Conservation (phyloP, 2,888 invertebrate genomes). For the Priocnemis perturbator region DNA sequence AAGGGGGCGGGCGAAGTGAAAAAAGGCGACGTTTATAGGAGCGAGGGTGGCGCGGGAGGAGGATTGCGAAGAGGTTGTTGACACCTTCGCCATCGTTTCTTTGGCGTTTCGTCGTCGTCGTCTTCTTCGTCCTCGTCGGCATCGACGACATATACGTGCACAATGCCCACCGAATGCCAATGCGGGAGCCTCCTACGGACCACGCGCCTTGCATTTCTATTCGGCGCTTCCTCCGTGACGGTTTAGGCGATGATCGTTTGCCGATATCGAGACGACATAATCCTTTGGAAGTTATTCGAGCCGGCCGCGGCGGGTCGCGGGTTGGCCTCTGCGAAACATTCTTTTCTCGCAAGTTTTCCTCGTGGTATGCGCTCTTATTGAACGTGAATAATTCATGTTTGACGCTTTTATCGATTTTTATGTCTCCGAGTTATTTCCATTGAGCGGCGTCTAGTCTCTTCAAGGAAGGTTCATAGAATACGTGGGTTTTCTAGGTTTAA, state of each 20-base stretch:
- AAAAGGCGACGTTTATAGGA: conserved; percentile 13
- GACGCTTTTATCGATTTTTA: too few relatives aligned
- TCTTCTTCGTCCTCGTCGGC: conserved; percentile 29
- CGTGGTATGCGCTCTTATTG: too few relatives aligned
- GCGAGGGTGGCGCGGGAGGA: conserved; percentile 35
- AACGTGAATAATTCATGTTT: too few relatives aligned
- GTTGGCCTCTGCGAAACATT: too few relatives aligned
- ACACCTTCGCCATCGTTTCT: conserved; percentile 49
- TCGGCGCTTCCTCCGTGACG: conserved; percentile 40
- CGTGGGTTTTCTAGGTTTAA: neutral
- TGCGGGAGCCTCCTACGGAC: conserved; percentile 34
- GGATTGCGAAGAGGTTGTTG: conserved; percentile 54
- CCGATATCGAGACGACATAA: neutral
- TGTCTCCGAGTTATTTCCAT: too few relatives aligned
- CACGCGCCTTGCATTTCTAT: conserved; percentile 53
- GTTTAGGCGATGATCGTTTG: neutral
- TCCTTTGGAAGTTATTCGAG: conserved; percentile 13
- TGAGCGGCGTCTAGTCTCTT: too few relatives aligned
- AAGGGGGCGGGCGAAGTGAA: conserved; percentile 19
- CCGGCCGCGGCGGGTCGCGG: neutral
- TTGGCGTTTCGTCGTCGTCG: conserved; percentile 21
- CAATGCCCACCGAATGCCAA: conserved; percentile 46
- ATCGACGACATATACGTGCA: conserved; percentile 31
- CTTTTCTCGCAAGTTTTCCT: too few relatives aligned
- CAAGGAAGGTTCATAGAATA: too few relatives aligned